Evolutionary conservation across 2,888 invertebrate species (phyloP), one percentile per base, ranked within the genome.

Genomic region (Nomada goodeniana): DNA sequence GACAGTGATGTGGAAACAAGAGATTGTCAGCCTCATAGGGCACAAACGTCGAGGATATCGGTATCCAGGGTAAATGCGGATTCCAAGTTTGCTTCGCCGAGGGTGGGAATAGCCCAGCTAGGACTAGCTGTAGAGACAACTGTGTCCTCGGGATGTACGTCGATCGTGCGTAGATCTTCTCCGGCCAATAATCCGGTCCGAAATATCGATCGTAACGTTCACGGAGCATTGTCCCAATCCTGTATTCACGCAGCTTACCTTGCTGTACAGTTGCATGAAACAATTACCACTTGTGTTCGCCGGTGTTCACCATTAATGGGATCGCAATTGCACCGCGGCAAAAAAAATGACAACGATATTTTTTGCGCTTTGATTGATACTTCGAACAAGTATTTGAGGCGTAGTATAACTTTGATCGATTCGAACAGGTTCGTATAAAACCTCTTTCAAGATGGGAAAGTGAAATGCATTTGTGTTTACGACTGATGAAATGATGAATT

Each of bases 61-160:
- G 96, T 87, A 94, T 94, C 95, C 95, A 96, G 47, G 89, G 86
- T 57, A 95, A 83, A 70, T 91, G 85, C 3, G 90, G 82, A 88
- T 94, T 94, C 94, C 94, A 95, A 53, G 86, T 86, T 78, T 94
- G 94, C 59, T 86, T 83, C 52, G 88, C 89, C 13, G 88, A 86
- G 18, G 94, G 94, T 42, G 95, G 95, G 89, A 94, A 95, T 80
- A 95, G 90, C 57, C 95, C 95, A 5, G 95, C 94, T 42, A 95
- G 92, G 55, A 95, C 94, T 76, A 94, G 91, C 87, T 95, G 94
- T 3, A 95, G 94, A 70, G 95, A 95, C 94, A 95, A 94, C 84
- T 95, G 91, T n/a, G 95, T 95, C 63, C 96, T 93, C 82, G 95
- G 94, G 57, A 94, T 92, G 80, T 94, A 94, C 1, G 95, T 95